Evolutionary conservation across 2,888 invertebrate genomes (phyloP).

Genomic region (Tryphoninae sp.): DNA sequence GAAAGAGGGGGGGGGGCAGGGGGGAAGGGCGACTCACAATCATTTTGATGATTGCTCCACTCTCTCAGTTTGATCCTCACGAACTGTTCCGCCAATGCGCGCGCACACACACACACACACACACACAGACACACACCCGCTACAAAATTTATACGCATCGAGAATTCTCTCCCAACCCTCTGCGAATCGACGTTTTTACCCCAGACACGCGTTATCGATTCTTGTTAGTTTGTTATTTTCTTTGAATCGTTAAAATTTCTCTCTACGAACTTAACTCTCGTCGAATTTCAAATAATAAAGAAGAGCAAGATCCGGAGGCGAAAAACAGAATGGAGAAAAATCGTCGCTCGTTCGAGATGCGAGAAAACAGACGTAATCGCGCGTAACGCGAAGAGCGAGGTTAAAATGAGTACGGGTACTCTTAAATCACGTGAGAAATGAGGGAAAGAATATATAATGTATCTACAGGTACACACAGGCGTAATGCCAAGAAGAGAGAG

Average conservation of each 20-base stretch:
- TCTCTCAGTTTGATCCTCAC: conserved; percentile 60
- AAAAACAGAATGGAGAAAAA: neutral
- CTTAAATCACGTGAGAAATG: conserved; percentile 60
- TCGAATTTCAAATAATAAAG: neutral
- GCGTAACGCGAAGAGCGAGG: conserved; percentile 36
- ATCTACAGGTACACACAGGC: conserved; percentile 31
- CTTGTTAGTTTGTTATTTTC: neutral
- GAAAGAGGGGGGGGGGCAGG: too few species aligned
- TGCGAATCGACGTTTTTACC: conserved; percentile 8
- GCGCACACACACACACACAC: neutral
- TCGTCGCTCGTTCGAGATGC: conserved; percentile 17
- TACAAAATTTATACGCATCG: conserved; percentile 13
- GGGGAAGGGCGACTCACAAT: conserved; percentile 61
- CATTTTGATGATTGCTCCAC: conserved; percentile 71
- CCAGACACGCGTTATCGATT: neutral
- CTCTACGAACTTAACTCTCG: neutral
- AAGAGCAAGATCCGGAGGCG: neutral
- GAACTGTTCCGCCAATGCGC: conserved; percentile 24
- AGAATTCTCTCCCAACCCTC: conserved; percentile 20
- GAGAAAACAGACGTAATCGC: conserved; percentile 44
- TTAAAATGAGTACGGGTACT: conserved; percentile 54
- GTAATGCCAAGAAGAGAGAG: conserved; percentile 49
- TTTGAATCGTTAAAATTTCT: neutral
- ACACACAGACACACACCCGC: neutral
- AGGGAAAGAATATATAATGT: conserved; percentile 52